These are phyloP conservation scores for Dermochelys coriacea DNA, from an alignment of 2,797 vertebrate species.

Conservation along the genomic window DNA sequence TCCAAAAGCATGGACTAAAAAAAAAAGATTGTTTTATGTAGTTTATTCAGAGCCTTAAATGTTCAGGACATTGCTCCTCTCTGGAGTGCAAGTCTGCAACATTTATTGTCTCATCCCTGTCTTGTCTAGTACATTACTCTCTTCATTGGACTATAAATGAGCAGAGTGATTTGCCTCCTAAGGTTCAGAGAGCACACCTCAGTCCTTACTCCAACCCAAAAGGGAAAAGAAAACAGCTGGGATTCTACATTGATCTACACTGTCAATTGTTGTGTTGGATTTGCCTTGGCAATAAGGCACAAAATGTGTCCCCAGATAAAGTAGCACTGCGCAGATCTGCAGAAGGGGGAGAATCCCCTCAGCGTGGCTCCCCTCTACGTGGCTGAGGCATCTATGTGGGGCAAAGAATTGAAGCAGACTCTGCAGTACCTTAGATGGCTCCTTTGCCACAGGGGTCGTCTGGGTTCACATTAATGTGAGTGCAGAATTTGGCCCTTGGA, in stretches of 20 bases:
- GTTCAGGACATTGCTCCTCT: not conserved
- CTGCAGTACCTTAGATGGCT: not conserved
- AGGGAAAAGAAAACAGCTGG: not conserved
- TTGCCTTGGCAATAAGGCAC: not conserved
- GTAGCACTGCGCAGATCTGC: not conserved
- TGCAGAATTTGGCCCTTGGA: not conserved
- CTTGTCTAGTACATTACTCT: not conserved
- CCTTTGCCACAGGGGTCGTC: no score
- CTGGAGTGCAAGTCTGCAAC: not conserved
- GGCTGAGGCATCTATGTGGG: not conserved
- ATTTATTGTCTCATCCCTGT: not conserved
- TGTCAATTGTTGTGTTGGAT: not conserved
- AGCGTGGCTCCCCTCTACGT: no score
- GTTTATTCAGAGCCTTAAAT: slow-evolving; percentile 4
- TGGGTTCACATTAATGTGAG: not conserved
- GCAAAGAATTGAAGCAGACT: not conserved
- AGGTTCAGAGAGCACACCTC: not conserved
- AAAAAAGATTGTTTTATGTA: not conserved
- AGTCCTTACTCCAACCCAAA: accelerated
- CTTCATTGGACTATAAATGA: not conserved
- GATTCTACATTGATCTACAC: not conserved
- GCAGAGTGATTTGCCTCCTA: not conserved
- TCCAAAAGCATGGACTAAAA: slow-evolving; percentile 9
- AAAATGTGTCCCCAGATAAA: accelerated
- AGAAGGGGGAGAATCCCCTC: not conserved